These are phyloP conservation scores for Leucoraja ocellata DNA, from an alignment of 2,797 vertebrate genomes.

Conservation along the genomic window DNA sequence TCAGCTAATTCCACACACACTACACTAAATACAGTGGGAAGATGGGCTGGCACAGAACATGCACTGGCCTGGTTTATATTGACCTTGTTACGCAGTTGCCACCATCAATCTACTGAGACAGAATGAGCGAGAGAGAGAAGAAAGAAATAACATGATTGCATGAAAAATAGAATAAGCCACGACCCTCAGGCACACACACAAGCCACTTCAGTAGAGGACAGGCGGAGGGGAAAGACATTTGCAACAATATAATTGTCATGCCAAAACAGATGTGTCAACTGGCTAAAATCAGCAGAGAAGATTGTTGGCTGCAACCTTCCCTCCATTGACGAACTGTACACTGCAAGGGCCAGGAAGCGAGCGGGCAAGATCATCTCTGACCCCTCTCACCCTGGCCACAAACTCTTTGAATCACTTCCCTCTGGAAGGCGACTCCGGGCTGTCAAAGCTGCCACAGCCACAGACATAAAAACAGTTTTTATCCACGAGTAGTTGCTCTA, in stretches of 20 bases:
- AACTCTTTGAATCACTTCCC: no score
- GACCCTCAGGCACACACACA: slow-evolving; percentile 38
- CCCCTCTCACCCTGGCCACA: no score
- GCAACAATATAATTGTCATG: neutral
- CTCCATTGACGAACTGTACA: no score
- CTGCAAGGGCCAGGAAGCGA: no score
- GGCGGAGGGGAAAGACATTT: slow-evolving; percentile 36
- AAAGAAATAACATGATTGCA: slow-evolving; percentile 1
- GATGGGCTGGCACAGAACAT: slow-evolving; percentile 31
- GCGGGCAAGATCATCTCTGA: no score
- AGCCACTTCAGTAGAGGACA: slow-evolving; percentile 37
- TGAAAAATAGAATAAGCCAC: slow-evolving; percentile 41
- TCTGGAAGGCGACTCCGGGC: no score
- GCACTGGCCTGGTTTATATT: slow-evolving; percentile 37
- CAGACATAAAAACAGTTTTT: no score
- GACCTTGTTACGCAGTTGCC: slow-evolving; percentile 29
- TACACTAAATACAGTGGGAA: neutral
- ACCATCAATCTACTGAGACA: slow-evolving; percentile 41
- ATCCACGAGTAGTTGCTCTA: no score
- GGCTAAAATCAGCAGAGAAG: neutral
- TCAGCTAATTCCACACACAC: neutral
- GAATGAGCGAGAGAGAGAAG: neutral
- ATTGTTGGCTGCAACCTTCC: no score
- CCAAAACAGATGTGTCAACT: slow-evolving; percentile 33
- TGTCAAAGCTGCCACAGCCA: no score